Evolutionary conservation across 2,888 invertebrate genomes (phyloP), one percentile per base, ranked within the genome.

Genomic region (Torymus auratus): DNA sequence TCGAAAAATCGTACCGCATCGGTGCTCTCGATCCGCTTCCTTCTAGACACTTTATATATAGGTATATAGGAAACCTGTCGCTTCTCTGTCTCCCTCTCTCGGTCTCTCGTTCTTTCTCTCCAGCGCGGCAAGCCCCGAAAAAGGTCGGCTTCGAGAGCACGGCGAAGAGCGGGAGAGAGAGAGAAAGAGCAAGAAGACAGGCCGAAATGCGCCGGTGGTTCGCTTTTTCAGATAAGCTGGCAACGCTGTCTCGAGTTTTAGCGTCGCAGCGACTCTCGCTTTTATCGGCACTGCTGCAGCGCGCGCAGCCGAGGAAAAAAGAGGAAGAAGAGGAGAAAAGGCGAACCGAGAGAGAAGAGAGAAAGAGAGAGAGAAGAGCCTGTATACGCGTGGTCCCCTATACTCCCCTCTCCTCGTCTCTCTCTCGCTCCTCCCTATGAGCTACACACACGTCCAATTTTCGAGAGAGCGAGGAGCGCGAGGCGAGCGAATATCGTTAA

Each of bases 401-500:
- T 72, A 41, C 55, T 13, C 64, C 50, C 58, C 41, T 73, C 72
- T 69, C 71, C 62, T 73, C 62, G 65, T 83, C 55, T 76, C 71
- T 60, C 67, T 76, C 71, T 60, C 67, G 52, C 53, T 55, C 55
- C 53, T 23, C 68, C 23, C 77, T 67, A 60, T 72, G 61, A 72
- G 68, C 78, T 73, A 56, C 75, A 75, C 69, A 65, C 17, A 55
- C 73, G 68, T 74, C 60, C 69, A 60, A 80, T 80, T 80, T 69
- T 75, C 65, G 65, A 72, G 64, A 56, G 58, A 65, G 50, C n/a
- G 60, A 60, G 70, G 60, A 60, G 70, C 52, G 53, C 20, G 65
- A 20, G 15, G 15, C 71, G 74, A 71, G 64, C 74, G 72, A 81
- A 82, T 83, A 83, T 82, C 79, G 65, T 81, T 81, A 84, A 82